Evolutionary conservation across 1,140 invertebrate genomes (phyloP), one percentile per base, ranked within the genome.

Genomic region (Bombyx mori): DNA sequence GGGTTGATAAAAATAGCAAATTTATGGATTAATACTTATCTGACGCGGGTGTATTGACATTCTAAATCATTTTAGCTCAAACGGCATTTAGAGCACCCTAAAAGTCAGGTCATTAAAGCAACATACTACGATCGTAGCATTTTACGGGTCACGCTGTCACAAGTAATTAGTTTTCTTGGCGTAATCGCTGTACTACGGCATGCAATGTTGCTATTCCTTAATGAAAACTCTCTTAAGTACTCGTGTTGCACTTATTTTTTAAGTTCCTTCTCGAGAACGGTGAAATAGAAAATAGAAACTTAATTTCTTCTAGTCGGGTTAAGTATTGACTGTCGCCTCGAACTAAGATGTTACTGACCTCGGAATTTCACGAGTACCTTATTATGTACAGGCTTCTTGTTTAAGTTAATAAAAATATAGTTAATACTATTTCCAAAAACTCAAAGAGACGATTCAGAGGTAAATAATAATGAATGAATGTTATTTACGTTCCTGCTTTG

Each of bases 161-260:
- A 75, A 64, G 67, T 86, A 80, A 86, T 82, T 82, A 82, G 82
- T 77, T 80, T 79, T 85, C 76, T 72, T 71, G 66, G 68, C 75
- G 73, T 75, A 81, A 81, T 76, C 71, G 75, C 65, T 68, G 70
- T 57, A 55, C 54, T 62, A 71, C 73, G 76, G 76, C 77, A 81
- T 82, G 76, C 78, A 81, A 77, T 73, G 69, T 75, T 79, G 72
- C 74, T 69, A 71, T 69, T 69, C 68, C 67, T 75, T 79, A 79
- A 83, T 83, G 72, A 82, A 82, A 79, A 77, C 68, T 71, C 73
- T 76, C 74, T 71, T 73, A 76, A 83, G 75, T 75, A 65, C 71
- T 77, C 58, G 70, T 73, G 75, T 74, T 81, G 79, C 76, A 79
- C 69, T 75, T 76, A 66, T 66, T 77, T 82, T 79, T 77, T 69